Evolutionary conservation across 2,113 vertebrate genomes (phyloP).

Genomic region (Ameiurus melas): DNA sequence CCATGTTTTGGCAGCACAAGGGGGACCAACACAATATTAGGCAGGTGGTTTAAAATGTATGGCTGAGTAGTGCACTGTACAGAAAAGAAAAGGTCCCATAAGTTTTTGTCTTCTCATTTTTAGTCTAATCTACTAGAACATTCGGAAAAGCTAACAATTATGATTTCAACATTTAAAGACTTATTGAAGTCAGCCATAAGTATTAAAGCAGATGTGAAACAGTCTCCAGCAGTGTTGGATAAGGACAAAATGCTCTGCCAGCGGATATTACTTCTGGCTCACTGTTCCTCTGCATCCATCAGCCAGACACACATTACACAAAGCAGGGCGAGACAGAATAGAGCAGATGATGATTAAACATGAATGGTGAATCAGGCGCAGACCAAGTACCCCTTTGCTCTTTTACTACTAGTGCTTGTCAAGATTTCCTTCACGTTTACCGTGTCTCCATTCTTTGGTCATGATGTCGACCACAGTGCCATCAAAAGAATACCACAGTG

Average conservation of each 20-base stretch:
- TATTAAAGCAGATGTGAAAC: conserved; percentile 11
- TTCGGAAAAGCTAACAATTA: not conserved
- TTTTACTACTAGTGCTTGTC: not conserved
- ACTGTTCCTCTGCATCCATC: conserved; percentile 32
- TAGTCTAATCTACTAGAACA: not conserved
- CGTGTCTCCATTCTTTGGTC: conserved; percentile 12
- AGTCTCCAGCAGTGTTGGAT: not conserved
- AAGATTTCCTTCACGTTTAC: conserved; percentile 1
- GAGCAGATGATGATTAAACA: conserved; percentile 36
- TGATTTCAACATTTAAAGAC: not conserved
- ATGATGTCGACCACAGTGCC: not conserved
- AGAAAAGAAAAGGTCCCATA: not conserved
- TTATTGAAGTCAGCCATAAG: not conserved
- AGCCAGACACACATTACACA: conserved; percentile 11
- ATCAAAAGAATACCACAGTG: not conserved
- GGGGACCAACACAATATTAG: too few species aligned
- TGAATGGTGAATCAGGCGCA: not conserved
- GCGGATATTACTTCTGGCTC: conserved; percentile 35
- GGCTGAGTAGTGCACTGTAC: too few species aligned
- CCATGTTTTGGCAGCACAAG: too few species aligned
- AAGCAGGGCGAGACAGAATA: not conserved
- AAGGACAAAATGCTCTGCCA: conserved; percentile 7
- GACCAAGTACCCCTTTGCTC: not conserved
- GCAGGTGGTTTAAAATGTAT: too few species aligned
- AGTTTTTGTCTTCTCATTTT: not conserved